Percentiles rank a stretch among this genome's conserved stretches.
Conservation (phyloP, 1,140 invertebrate genomes). For the Danaus melanippus region DNA sequence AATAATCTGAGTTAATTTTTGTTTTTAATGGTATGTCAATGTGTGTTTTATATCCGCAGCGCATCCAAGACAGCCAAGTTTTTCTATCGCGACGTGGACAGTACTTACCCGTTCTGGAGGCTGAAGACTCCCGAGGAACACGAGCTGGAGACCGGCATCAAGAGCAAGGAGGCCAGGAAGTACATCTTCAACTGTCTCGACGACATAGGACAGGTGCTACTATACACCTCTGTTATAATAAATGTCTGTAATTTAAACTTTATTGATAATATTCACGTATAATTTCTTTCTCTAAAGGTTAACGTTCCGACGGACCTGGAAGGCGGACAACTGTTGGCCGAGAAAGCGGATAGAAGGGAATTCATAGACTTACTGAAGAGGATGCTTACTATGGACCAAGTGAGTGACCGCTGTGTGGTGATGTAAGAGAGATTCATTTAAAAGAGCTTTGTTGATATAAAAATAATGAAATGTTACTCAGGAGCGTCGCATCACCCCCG, state of each 20-base stretch:
- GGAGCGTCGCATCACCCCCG: conserved; percentile 94
- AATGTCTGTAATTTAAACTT: too few species aligned
- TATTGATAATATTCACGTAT: too few species aligned
- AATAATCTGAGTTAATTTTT: too few species aligned
- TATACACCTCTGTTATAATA: too few species aligned
- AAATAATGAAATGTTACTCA: conserved; percentile 40
- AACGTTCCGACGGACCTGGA: conserved; percentile 98
- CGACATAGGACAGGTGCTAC: conserved; percentile 90
- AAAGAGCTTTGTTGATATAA: not conserved
- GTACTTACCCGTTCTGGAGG: conserved; percentile 97
- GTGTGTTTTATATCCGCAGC: conserved; percentile 58
- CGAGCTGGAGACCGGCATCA: conserved; percentile 97
- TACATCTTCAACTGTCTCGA: conserved; percentile 99
- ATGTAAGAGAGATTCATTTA: conserved; percentile 4
- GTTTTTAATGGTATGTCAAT: not conserved
- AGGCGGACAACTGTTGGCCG: conserved; percentile 93
- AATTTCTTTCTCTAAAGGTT: conserved; percentile 68
- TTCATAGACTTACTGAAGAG: conserved; percentile 97
- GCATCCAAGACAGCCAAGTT: conserved; percentile 99
- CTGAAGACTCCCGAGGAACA: conserved; percentile 98
- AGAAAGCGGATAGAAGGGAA: conserved; percentile 95
- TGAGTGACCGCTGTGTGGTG: conserved; percentile 29
- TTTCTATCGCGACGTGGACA: conserved; percentile 97
- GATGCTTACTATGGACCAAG: conserved; percentile 98
- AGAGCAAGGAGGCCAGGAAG: conserved; percentile 99